Evolutionary conservation across 1,140 invertebrate species (phyloP), one percentile per base, ranked within the genome.

Genomic region (Procambarus virginalis): DNA sequence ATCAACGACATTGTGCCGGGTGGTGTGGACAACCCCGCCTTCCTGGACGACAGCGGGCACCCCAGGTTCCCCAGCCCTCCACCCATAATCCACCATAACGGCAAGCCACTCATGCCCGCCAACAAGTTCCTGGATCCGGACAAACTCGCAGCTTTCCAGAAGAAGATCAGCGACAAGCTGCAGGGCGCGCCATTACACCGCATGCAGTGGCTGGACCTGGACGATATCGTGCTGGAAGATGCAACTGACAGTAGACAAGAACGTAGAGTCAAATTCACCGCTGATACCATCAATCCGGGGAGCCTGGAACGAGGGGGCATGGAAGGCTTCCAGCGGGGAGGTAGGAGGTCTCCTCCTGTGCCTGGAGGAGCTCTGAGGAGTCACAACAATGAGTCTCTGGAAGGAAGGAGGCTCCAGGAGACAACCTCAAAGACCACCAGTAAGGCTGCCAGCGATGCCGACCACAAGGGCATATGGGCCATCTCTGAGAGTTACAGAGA

Each of bases 11-110:
- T n/a, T 81, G 22, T 82, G 20, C 20, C 45, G 3, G 60, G 22
- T 48, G 90, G 84, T 6, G 58, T 91, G 46, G 90, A 91, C 70
- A 91, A 91, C 77, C 85, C 85, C 2, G 84, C 84, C 10, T 91
- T 86, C 48, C 77, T 86, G n/a, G 48, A 86, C n/a, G 90, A 91
- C 64, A 55, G 34, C 20, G 90, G 84, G 17, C 79, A 76, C 76
- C n/a, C 76, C 10, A 51, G n/a, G 22, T 48, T 81, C 45, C 80
- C 64, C 70, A 46, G 22, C 12, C 48, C 88, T 34, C 68, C 49
- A 4, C 75, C 70, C 17, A 8, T 22, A 8, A 46, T 58, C 45
- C 80, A 46, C 34, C 45, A 45, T 5, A 46, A 82, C 68, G 58
- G 60, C 3, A 70, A 68, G 49, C 68, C 58, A 9, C 55, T 22